A percentile compares a stretch with the other conserved stretches of the same genome.
Evolutionary conservation across 2,797 vertebrate species (phyloP).

Genomic region (Acanthopagrus latus): DNA sequence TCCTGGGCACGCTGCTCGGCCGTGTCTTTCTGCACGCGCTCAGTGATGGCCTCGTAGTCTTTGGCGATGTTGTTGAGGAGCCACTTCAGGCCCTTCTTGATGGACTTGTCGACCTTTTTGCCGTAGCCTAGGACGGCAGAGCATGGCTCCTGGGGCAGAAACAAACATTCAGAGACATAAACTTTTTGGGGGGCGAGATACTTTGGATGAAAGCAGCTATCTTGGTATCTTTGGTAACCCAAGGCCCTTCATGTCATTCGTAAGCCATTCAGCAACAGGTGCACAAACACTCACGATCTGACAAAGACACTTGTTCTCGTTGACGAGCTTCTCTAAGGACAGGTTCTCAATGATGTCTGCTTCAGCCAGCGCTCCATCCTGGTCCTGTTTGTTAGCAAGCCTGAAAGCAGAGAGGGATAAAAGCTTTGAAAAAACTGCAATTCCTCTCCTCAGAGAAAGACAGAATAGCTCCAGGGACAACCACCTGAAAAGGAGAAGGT

Average conservation of each 20-base stretch:
- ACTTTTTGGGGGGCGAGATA: too few species aligned
- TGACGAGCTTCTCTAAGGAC: conserved; percentile 94
- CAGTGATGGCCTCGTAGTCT: conserved; percentile 93
- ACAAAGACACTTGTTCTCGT: conserved; percentile 96
- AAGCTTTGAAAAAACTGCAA: background rate
- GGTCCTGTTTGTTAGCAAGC: conserved; percentile 96
- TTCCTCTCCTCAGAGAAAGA: background rate
- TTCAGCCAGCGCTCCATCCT: conserved; percentile 93
- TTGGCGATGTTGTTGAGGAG: conserved; percentile 93
- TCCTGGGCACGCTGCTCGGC: conserved; percentile 90
- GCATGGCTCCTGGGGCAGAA: conserved; percentile 89
- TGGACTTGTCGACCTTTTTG: conserved; percentile 95
- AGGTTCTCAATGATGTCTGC: conserved; percentile 95
- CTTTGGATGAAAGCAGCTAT: background rate
- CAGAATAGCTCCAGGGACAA: background rate
- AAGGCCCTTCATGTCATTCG: conserved; percentile 42
- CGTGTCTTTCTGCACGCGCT: conserved; percentile 94
- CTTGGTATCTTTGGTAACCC: background rate
- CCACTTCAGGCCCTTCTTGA: conserved; percentile 95
- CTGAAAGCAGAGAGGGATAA: conserved; percentile 74
- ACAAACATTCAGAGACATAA: background rate
- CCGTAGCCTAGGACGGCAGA: conserved; percentile 93
- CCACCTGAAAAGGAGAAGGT: background rate
- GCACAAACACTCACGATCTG: conserved; percentile 91
- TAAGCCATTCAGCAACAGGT: conserved; percentile 35